Conservation (phyloP, 2,797 vertebrate species). For the Megaceryle alcyon region DNA sequence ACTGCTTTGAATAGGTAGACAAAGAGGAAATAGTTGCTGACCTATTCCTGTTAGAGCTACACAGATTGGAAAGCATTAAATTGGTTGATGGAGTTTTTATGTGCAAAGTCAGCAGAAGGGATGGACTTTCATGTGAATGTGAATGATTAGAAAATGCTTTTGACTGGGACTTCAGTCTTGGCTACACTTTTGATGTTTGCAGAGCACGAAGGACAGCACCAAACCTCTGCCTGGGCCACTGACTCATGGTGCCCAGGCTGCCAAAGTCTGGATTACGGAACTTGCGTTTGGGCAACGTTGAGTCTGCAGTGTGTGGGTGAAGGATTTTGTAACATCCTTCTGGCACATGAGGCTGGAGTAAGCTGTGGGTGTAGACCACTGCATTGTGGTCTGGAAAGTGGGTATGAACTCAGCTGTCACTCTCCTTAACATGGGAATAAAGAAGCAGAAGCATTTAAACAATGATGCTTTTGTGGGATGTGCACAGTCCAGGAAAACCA, state of each 20-base stretch:
- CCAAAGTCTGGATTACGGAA: neutral
- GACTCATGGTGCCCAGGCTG: neutral
- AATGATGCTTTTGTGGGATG: neutral
- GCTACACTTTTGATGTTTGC: neutral
- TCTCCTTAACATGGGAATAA: neutral
- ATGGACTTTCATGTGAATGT: accelerated
- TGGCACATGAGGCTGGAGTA: neutral
- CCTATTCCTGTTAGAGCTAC: neutral
- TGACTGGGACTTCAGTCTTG: neutral
- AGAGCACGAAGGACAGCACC: neutral
- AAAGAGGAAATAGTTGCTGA: neutral
- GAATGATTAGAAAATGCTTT: neutral
- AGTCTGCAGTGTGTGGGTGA: neutral
- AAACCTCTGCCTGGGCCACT: neutral
- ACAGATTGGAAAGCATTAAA: neutral
- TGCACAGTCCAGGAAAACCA: neutral
- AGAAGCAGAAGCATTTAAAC: neutral
- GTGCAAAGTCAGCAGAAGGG: neutral
- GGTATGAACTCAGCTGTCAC: neutral
- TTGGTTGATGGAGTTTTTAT: neutral
- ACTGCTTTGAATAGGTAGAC: neutral
- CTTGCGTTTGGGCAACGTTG: neutral
- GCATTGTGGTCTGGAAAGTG: accelerated
- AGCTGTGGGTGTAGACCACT: neutral
- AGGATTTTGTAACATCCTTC: neutral